Base-by-base conservation (phyloP, 2,888 invertebrate genomes). In the Taphrorychus bicolor region DNA sequence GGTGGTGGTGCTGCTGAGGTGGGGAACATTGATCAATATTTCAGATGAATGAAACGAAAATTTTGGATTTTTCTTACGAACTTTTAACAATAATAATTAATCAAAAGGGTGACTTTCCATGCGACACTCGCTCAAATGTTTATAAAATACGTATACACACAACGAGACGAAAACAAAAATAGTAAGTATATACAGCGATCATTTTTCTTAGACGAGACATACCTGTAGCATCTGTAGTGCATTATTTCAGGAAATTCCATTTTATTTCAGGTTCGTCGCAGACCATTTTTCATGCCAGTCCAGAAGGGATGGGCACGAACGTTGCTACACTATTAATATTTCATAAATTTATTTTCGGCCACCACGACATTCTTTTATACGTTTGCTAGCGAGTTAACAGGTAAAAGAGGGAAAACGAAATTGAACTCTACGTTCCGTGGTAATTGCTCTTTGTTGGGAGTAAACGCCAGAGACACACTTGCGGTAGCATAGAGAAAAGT, bases 181-280 rank as follows among this genome's bases (percentile, higher is more conserved):
- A 66, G 45, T 23, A 19, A 24, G 62, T 63, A 62, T 52, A 67
- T 67, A 52, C 49, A 63, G 23, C 9, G 23, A 64, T 64, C 62
- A 70, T 70, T 70, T 70, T 70, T 70, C 70, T 64, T 64, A 58
- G 48, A 17, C 45, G 59, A 52, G 66, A 67, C 70, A 60, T 70
- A 70, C 70, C 70, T 70, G 70, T 70, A 70, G 70, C 66, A 70
- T 70, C 64, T 70, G 70, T 70, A 70, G 58, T 63, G 66, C 67
- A 66, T 70, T 66, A 70, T 70, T 63, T 70, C 59, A 66, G 70
- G 70, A 63, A 67, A 67, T 66, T 66, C 67, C 59, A 63, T 70
- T 62, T 70, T 66, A 66, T 70, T 70, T 70, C 63, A 56, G 63
- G 59, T 66, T 63, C 60, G 63, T 54, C 56, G 59, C 41, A 23